Evolutionary conservation across 2,888 invertebrate genomes (phyloP), one percentile per base, ranked within the genome.

Genomic region (Callyntrura sp.): DNA sequence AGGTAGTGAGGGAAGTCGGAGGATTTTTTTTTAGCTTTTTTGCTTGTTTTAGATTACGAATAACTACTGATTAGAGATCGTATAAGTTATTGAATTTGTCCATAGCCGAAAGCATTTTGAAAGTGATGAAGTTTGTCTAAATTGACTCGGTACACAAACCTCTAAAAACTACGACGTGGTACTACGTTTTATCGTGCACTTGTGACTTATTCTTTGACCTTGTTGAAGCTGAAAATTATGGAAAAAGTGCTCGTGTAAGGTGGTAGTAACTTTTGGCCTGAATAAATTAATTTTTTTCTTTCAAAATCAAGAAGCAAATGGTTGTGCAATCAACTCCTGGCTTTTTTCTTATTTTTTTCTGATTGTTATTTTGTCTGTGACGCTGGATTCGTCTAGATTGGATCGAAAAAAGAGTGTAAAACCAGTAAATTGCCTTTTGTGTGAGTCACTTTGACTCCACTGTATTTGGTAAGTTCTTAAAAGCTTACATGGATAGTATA

Each of bases 381-480:
- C 51, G 6, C 60, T 68, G 68, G 28, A 83, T 68, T 83, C 51
- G 48, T 43, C 60, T 17, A 65, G 83, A 68, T 51, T 48, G 35
- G 70, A 70, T 70, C 35, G 25, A 12, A 57, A 35, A 14, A 25
- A 76, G 25, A 65, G n/a, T 55, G n/a, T 23, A 48, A 65, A 35
- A 12, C 14, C 35, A 51, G 70, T 43, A 20, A 84, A 55, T 84
- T 55, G 51, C 51, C 35, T 76, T 76, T 45, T 76, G 76, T 57
- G 65, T 78, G 85, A 78, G 76, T 20, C 60, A 76, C 78, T 85
- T 76, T 48, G 65, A 45, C 78, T 85, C 78, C 78, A 55, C 35
- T 68, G 12, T 62, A 60, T 78, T 76, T 85, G 85, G 85, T 85
- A 85, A 76, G 70, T 73, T 57, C 12, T 76, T 57, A 73, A 73